phyloP scores from a whole-genome alignment of 2,113 vertebrate species.

The Nymphicus hollandicus region DNA sequence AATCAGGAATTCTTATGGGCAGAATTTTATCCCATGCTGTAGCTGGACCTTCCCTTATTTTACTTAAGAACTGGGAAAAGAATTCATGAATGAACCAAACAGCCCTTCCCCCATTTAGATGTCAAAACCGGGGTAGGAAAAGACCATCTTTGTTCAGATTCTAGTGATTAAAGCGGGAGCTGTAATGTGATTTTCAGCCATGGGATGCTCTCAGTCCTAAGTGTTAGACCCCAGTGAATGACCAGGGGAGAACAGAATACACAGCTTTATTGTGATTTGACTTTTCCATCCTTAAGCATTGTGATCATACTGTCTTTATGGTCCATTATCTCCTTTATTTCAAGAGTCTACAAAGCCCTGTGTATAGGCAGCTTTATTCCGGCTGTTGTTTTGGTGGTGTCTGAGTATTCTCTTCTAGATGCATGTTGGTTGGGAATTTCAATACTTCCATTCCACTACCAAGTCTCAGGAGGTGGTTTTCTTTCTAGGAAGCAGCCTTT shows the following conservation, averaged over 20 bases:
- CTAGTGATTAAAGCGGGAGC: not conserved
- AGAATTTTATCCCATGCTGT: not conserved
- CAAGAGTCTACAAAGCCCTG: not conserved
- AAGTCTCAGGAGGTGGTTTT: slow-evolving; percentile 8
- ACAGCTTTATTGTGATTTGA: not conserved
- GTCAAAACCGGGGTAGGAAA: not conserved
- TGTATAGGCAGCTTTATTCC: not conserved
- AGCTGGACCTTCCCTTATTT: not conserved
- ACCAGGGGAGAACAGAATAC: not conserved
- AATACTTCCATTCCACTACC: not conserved
- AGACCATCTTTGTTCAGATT: not conserved
- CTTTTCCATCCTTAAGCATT: not conserved
- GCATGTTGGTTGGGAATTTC: not conserved
- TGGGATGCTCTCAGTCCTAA: not conserved
- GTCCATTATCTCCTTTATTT: not conserved
- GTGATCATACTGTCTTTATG: not conserved
- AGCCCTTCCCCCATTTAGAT: not conserved
- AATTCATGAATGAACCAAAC: not conserved
- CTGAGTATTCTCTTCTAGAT: not conserved
- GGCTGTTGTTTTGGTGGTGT: not conserved
- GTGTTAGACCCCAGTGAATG: not conserved
- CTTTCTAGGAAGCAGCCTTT: slow-evolving; percentile 20
- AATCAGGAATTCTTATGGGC: not conserved
- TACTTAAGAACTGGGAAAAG: not conserved
- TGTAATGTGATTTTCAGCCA: not conserved